These are phyloP conservation scores for Antheraea assamensis DNA, from an alignment of 2,888 invertebrate species.

Conservation along the genomic window DNA sequence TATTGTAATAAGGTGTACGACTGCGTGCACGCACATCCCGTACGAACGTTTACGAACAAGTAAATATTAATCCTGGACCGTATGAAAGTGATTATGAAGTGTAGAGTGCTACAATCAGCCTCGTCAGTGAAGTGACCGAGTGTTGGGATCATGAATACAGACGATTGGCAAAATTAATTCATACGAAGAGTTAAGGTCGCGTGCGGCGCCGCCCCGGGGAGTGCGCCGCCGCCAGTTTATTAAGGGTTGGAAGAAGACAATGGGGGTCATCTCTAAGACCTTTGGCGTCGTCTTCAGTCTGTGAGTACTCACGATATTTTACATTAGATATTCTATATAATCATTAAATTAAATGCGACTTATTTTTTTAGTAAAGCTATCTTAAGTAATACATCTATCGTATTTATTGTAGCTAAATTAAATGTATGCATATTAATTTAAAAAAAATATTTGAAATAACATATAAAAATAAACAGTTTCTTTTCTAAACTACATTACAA, in stretches of 20 bases:
- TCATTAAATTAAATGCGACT: too few species aligned
- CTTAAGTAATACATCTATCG: too few species aligned
- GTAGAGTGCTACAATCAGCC: constrained; percentile 47
- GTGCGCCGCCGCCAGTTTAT: constrained; percentile 78
- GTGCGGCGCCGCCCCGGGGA: constrained; percentile 73
- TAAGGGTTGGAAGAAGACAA: constrained; percentile 81
- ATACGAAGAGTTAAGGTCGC: constrained; percentile 68
- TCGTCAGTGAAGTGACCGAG: constrained; percentile 58
- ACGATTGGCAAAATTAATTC: constrained; percentile 74
- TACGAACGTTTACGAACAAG: constrained; percentile 29
- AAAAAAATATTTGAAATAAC: background rate
- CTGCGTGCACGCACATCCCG: constrained; percentile 35
- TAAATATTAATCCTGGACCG: constrained; percentile 36
- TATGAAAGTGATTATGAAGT: constrained; percentile 48
- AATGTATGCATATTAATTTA: too few species aligned
- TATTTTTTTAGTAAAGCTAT: background rate
- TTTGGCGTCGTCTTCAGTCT: constrained; percentile 91
- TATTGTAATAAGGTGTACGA: constrained; percentile 55
- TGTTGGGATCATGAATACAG: constrained; percentile 50
- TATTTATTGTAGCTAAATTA: background rate
- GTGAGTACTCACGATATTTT: constrained; percentile 79
- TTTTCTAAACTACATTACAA: too few species aligned
- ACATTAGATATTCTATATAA: background rate
- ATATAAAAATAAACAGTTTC: too few species aligned
- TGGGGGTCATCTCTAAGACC: constrained; percentile 90